Evolutionary conservation across 1,140 invertebrate species (phyloP).

Genomic region (Drosophila punjabiensis): DNA sequence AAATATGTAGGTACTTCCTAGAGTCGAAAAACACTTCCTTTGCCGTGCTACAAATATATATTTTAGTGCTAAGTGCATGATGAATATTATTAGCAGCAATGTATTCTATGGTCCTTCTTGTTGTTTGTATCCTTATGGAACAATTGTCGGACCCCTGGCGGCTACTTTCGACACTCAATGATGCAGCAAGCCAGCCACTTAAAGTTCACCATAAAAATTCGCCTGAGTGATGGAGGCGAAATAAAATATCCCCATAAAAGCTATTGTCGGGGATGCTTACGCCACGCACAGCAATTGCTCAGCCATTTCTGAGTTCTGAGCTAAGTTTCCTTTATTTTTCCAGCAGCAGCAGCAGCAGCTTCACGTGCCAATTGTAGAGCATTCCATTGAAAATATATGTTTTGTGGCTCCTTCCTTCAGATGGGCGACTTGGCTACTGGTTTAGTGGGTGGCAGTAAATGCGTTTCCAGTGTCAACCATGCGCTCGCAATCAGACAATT

Average conservation of each 20-base stretch:
- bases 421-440: neutral
- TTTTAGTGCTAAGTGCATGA: conserved; percentile 12
- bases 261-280: conserved; percentile 12
- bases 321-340: neutral
- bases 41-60: conserved; percentile 11
- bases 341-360: neutral
- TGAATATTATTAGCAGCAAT: conserved; percentile 19
- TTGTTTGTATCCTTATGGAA: conserved; percentile 13
- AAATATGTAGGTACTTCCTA: neutral
- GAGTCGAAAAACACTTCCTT: neutral
- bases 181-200: conserved; percentile 57
- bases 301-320: conserved; percentile 15
- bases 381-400: conserved; percentile 15
- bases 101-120: conserved; percentile 9
- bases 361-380: conserved; percentile 10
- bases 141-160: conserved; percentile 1
- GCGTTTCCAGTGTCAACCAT: conserved; percentile 75
- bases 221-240: conserved; percentile 42
- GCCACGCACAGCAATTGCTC: conserved; percentile 21
- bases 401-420: conserved; percentile 6
- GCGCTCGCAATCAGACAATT: conserved; percentile 57
- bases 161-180: conserved; percentile 35
- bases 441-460: conserved; percentile 35
- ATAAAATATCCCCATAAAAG: conserved; percentile 51
- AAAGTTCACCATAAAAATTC: conserved; percentile 64